Evolutionary conservation across 2,113 vertebrate genomes (phyloP), one percentile per base, ranked within the genome.

Genomic region (Mirounga angustirostris): DNA sequence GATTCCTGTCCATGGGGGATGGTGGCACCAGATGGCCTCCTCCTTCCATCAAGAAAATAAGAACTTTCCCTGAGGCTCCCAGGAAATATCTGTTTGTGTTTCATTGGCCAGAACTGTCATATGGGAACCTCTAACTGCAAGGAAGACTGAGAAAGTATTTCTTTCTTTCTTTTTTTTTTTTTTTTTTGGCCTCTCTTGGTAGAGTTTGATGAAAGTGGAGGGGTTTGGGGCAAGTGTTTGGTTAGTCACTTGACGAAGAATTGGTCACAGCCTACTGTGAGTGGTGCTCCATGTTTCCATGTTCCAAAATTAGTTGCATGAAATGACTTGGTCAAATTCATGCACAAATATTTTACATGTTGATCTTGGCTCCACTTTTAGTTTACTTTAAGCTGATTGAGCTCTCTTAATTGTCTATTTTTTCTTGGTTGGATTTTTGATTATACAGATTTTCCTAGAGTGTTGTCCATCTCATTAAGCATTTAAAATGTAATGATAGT

Each of bases 401-500:
- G 33, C 18, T 78, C 12, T 46, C 43, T 54, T 19, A 56, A 36
- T 82, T 59, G 33, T 84, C 54, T 28, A 11, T 22, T 65, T 80
- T 58, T 86, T 43, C 52, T 65, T 65, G 52, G 67, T n/a, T 50
- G 83, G 80, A 40, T 59, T 94, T 94, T 93, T 61, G 40, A 56
- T 76, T 54, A 58, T 83, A 93, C 90, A 24, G 80, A 73, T 89
- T 92, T 94, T 88, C 59, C 50, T 94, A 89, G 88, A 82, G 80
- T 94, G 82, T 78, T 78, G 19, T 46, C 88, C 50, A 21, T 95
- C 88, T 80, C 67, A 71, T 86, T 89, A 73, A 58, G 26, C 63
- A 94, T 52, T 93, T 94, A 81, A 80, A 71, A 24, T 63, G 43
- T 86, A 69, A 94, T 61, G 80, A 73, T 58, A 73, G 89, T 84